Percentiles rank a stretch among this genome's conserved stretches.
phyloP scores from a whole-genome alignment of 2,797 vertebrate genomes.

The Tympanoctomys barrerae region DNA sequence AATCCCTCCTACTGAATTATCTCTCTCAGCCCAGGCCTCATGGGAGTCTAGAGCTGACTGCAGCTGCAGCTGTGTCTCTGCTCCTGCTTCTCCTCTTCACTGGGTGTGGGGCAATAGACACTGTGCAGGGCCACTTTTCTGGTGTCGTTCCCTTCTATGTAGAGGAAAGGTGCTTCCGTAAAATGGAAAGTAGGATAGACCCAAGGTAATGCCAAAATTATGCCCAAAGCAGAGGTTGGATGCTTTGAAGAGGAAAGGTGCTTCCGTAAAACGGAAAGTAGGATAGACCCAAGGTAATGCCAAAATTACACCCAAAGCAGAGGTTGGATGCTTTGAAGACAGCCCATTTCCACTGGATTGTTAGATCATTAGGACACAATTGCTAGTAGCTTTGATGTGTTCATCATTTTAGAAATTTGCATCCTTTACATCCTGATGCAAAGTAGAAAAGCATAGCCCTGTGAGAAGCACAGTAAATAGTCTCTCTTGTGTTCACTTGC shows the following conservation, averaged over 20 bases:
- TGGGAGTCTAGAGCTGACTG: neutral
- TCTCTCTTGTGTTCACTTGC: neutral
- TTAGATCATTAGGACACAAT: neutral
- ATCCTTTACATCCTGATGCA: neutral
- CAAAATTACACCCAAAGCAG: neutral
- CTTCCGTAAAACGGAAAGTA: neutral
- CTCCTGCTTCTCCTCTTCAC: neutral
- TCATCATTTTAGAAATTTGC: neutral
- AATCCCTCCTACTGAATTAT: neutral
- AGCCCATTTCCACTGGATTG: neutral
- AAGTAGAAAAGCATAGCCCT: neutral
- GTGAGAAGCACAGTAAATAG: neutral
- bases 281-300: neutral
- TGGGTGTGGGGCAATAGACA: neutral
- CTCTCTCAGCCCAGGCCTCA: neutral
- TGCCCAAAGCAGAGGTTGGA: neutral
- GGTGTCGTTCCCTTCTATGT: no score
- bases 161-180: neutral
- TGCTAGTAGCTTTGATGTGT: neutral
- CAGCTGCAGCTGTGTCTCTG: neutral
- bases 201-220: neutral
- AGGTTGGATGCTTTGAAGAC: neutral
- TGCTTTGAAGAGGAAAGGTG: neutral
- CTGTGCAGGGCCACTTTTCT: no score
- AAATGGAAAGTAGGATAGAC: neutral